These are phyloP conservation scores for Diarsia rubi DNA, from an alignment of 2,888 invertebrate genomes.

Conservation along the genomic window DNA sequence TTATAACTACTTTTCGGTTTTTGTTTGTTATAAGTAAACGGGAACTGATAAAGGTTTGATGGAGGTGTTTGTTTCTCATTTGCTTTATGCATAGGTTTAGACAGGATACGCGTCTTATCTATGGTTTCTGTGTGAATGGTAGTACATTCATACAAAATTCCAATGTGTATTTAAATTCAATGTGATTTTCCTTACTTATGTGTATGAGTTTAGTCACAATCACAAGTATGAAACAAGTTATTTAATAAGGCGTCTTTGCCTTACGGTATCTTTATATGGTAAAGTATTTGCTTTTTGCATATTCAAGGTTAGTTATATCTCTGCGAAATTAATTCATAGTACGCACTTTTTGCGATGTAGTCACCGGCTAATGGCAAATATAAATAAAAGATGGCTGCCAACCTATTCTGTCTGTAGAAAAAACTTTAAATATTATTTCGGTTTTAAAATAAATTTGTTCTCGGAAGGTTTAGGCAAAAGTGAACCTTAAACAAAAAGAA, in stretches of 20 bases:
- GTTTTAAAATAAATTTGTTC: neutral
- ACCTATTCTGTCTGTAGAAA: neutral
- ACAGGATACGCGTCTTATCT: neutral
- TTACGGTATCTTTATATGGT: neutral
- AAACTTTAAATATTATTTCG: neutral
- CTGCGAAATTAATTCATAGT: slow-evolving; percentile 12
- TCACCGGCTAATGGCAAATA: slow-evolving; percentile 1
- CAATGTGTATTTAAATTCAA: neutral
- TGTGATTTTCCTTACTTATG: neutral
- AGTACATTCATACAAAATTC: neutral
- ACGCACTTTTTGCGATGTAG: slow-evolving; percentile 2
- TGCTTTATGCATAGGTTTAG: neutral
- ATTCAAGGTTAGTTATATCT: slow-evolving; percentile 26
- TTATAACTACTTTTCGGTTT: slow-evolving; percentile 7
- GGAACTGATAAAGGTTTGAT: neutral
- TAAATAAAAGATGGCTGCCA: slow-evolving; percentile 28
- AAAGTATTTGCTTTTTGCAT: slow-evolving; percentile 17
- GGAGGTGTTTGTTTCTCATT: neutral
- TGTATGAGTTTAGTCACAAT: neutral
- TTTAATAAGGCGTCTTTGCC: neutral
- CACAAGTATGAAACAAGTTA: neutral
- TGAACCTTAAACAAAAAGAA: neutral
- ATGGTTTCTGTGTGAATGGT: neutral
- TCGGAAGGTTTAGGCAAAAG: neutral
- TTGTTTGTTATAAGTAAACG: neutral